Conservation (phyloP, 2,797 vertebrate genomes). For the Nannoperca obscura region DNA sequence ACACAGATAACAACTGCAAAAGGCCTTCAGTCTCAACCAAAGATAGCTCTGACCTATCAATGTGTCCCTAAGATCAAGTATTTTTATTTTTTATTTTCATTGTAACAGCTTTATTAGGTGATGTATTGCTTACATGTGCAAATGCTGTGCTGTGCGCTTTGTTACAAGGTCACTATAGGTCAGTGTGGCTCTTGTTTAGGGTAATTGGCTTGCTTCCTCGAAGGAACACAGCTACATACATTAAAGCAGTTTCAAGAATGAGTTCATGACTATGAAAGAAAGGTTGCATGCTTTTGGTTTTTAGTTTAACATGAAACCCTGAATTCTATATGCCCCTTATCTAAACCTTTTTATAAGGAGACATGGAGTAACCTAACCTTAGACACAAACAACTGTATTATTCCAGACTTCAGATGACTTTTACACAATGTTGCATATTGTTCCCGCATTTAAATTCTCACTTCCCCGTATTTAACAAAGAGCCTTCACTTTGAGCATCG, state of each 20-base stretch:
- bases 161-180: constrained; percentile 27
- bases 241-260: constrained; percentile 22
- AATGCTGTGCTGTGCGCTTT: constrained; percentile 24
- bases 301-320: neutral
- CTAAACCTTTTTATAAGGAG: neutral
- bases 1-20: constrained; percentile 57
- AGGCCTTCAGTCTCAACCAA: constrained; percentile 40
- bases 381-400: neutral
- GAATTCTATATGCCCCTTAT: neutral
- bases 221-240: neutral
- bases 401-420: neutral
- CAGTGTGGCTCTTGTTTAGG: constrained; percentile 5
- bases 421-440: constrained; percentile 6
- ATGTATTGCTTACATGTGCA: constrained; percentile 35
- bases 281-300: constrained; percentile 2
- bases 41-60: constrained; percentile 52
- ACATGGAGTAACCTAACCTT: neutral
- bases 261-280: constrained; percentile 9
- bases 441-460: constrained; percentile 17
- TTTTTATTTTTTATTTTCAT: neutral
- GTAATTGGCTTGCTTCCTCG: constrained; percentile 26
- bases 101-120: constrained; percentile 9
- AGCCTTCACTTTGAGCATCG: constrained; percentile 19
- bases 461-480: constrained; percentile 17
- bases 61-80: constrained; percentile 21